Conservation (phyloP, 1,140 invertebrate genomes). For the Drosophila albomicans region DNA sequence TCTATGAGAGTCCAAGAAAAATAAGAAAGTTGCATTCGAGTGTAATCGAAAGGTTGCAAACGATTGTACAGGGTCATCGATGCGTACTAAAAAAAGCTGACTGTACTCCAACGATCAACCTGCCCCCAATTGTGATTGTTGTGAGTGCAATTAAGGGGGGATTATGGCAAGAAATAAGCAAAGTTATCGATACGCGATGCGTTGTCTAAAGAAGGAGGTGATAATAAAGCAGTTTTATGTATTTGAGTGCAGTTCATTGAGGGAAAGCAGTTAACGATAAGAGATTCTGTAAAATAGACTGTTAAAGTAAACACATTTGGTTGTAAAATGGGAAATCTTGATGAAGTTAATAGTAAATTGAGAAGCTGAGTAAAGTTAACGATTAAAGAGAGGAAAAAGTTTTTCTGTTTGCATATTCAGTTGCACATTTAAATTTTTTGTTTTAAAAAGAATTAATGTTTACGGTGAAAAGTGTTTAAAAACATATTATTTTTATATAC, state of each 20-base stretch:
- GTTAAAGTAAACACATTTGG: too few species aligned
- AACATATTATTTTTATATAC: too few species aligned
- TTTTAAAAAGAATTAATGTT: too few species aligned
- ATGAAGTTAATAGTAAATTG: too few species aligned
- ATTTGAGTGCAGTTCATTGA: background rate
- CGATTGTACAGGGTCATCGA: slow-evolving; percentile 34
- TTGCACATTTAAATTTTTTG: too few species aligned
- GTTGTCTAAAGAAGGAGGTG: background rate
- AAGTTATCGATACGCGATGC: background rate
- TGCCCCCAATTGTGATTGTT: slow-evolving; percentile 7
- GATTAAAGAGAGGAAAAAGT: too few species aligned
- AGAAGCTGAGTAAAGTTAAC: too few species aligned
- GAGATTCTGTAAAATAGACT: too few species aligned
- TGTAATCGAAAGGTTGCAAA: slow-evolving; percentile 39
- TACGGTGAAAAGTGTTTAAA: too few species aligned
- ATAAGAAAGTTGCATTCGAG: slow-evolving; percentile 33
- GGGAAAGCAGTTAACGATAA: background rate
- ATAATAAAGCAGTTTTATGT: background rate
- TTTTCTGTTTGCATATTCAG: too few species aligned
- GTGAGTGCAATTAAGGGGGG: background rate
- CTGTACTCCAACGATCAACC: slow-evolving; percentile 13
- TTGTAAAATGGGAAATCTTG: too few species aligned
- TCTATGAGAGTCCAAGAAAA: slow-evolving; percentile 11
- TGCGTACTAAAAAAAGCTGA: slow-evolving; percentile 19
- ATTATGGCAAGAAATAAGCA: background rate